A percentile compares a stretch with the other conserved stretches of the same genome.
phyloP scores from a whole-genome alignment of 2,888 invertebrate species.

The Steromphala cineraria region DNA sequence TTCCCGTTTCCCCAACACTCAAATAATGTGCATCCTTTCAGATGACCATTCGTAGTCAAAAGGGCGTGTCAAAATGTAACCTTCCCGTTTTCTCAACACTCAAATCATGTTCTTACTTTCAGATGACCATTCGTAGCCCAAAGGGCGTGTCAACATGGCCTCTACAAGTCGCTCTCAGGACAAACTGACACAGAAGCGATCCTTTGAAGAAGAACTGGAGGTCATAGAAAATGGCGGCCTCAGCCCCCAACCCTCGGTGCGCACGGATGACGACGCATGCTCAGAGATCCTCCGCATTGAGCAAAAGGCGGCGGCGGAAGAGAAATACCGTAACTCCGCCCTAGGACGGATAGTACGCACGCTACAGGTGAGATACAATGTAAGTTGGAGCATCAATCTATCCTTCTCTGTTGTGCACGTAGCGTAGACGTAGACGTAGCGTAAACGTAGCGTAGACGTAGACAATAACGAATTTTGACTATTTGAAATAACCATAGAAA shows the following conservation, averaged over 20 bases:
- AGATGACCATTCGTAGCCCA: constrained; percentile 25
- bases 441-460: too few species aligned
- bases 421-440: too few species aligned
- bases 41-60: too few species aligned
- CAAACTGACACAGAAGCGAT: constrained; percentile 47
- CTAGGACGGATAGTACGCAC: constrained; percentile 63
- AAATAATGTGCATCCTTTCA: too few species aligned
- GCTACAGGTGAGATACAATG: constrained; percentile 59
- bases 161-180: constrained; percentile 54
- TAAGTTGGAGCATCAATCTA: constrained; percentile 22
- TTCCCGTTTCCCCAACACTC: too few species aligned
- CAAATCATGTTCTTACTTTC: neutral
- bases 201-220: constrained; percentile 50
- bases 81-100: too few species aligned
- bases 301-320: constrained; percentile 54
- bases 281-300: constrained; percentile 71
- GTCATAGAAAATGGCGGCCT: constrained; percentile 67
- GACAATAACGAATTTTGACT: too few species aligned
- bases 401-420: neutral
- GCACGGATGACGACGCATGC: constrained; percentile 65
- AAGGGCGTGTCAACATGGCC: constrained; percentile 43
- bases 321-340: constrained; percentile 43
- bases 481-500: too few species aligned
- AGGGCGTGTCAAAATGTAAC: too few species aligned
- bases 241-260: constrained; percentile 61